Evolutionary conservation across 2,888 invertebrate genomes (phyloP), one percentile per base, ranked within the genome.

Genomic region (Drosophila nr. perissopoda): DNA sequence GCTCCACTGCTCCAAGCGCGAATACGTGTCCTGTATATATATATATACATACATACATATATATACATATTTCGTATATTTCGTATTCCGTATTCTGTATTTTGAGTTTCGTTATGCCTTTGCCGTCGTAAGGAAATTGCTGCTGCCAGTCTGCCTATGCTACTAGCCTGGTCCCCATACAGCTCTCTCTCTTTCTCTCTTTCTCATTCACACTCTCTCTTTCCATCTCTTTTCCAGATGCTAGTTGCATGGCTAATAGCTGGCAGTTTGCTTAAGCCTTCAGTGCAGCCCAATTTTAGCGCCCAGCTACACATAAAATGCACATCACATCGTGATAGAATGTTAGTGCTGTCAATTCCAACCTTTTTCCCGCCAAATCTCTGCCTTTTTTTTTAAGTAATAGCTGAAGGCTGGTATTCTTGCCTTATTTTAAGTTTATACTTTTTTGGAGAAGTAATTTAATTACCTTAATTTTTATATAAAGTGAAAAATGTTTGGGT

Each of bases 211-310:
- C n/a, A n/a, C 38, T 25, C 46, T 11, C 46, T 46, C 31, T 61
- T 25, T 18, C 16, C 13, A 18, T 18, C 16, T 16, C 51, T 46
- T 29, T 51, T 42, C 21, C 31, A 18, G 54, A 51, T 61, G 59
- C 52, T 65, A 82, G 72, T 74, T 58, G 75, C 75, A 76, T 74
- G 79, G 78, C 88, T 86, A 88, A 88, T 88, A 89, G 90, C 81
- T 77, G 74, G 72, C 76, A 83, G 83, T 81, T 88, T 83, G 84
- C 74, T 78, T 84, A 84, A 89, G 77, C 70, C 66, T 65, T 60
- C 63, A 54, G 60, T 61, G 31, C 64, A 57, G 59, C 71, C 75
- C 61, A 49, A 70, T 69, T 58, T 64, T 53, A 18, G 38, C 68
- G 57, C 65, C 60, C 65, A 56, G 18, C 59, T 42, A 52, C 59